Evolutionary conservation across 2,888 invertebrate genomes (phyloP), one percentile per base, ranked within the genome.

Genomic region (Patella depressa): DNA sequence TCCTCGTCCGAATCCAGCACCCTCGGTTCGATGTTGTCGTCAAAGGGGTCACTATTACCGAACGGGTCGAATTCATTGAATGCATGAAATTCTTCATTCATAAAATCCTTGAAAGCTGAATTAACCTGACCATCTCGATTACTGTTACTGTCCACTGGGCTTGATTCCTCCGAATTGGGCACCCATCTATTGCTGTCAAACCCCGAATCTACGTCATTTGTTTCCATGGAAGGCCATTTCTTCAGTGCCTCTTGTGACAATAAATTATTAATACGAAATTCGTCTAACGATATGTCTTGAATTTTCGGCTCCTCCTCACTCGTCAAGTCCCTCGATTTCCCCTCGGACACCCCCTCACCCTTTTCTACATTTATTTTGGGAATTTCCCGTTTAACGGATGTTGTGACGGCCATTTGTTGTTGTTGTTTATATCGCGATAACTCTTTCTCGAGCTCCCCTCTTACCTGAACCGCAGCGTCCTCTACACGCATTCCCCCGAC

Each of bases 1-100:
- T 88, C 85, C 53, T 87, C 86, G 72, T 87, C 87, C 5, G 85
- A 85, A 73, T 87, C 85, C 2, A 83, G 70, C 24, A 80, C 83
- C 24, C 81, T 72, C 2, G 83, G 84, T n/a, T 83, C 77, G 17
- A 72, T 75, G 15, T 80, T 82, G 12, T 84, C 84, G 34, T 82
- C 78, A 15, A 81, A 80, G 53, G 65, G 65, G 11, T 65, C 65
- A 19, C 19, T 24, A 65, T 65, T 65, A 65, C 65, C 65, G 14
- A 65, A 65, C 24, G 65, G 65, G 11, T 65, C 65, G 24, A 65
- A 65, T 2, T 19, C 19, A 24, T 24, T 65, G 24, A 65, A 65
- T n/a, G 65, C 19, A 24, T 65, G 19, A 12, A 65, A 65, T 65
- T 65, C 65, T 24, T 65, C 65, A 24, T 65, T n/a, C 19, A 24